Base-by-base conservation (phyloP, 2,888 invertebrate genomes). In the Camponotus fellah region DNA sequence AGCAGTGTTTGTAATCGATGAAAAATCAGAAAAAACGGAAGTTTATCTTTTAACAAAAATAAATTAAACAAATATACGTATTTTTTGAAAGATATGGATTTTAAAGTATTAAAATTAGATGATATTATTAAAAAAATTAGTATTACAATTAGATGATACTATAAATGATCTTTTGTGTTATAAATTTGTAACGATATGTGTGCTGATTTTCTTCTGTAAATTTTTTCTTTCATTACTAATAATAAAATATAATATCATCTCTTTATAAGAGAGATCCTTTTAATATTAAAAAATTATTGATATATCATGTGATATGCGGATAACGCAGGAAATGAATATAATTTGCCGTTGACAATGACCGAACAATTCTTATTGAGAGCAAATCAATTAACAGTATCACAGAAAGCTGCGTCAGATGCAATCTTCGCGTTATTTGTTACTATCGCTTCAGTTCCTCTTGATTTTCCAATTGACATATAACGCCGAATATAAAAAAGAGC, bases 391-490 rank as follows among this genome's bases (percentile, higher is more conserved):
- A 80, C 72, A 79, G 46, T 46, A 80, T 72, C 79, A 72, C 62
- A 72, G 60, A 72, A 80, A 71, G 49, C 37, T 60, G 60, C 9
- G 72, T 80, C 79, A 80, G 60, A 80, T 72, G 72, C 72, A 80
- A 80, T 80, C 72, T 49, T 80, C 26, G 37, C 17, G 60, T 71
- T 80, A 80, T 80, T 72, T 80, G 79, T 80, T 71, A 79, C 79
- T 49, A 80, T 26, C 72, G 79, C 26, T 72, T 72, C 46, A 72
- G 79, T 80, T 62, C 8, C 60, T 79, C 60, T 72, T 79, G 79
- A 79, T 79, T 79, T 46, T 79, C 79, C 79, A 80, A 80, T 80
- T 72, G 79, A 72, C 79, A 79, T 37, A 77, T 81, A 75, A 75
- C 77, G 77, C 77, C 53, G 64, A 62, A 40, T 53, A 65, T 75